Conservation (phyloP, 1,140 invertebrate species). For the Hydropsyche tenuis region DNA sequence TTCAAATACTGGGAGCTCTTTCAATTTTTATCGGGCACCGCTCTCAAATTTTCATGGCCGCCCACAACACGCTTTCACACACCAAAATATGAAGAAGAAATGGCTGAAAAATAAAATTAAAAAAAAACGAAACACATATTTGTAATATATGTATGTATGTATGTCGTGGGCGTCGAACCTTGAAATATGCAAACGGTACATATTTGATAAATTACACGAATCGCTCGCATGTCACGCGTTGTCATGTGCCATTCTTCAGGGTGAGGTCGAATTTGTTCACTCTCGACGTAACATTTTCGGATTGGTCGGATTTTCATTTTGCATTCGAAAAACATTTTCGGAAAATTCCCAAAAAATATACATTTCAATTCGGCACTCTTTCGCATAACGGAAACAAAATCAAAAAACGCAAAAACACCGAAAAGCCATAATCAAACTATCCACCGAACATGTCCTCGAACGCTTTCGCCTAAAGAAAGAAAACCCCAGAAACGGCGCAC, state of each 20-base stretch:
- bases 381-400: not conserved
- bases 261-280: no score
- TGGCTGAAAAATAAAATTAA: not conserved
- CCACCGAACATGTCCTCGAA: not conserved
- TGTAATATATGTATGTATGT: not conserved
- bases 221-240: constrained; percentile 1
- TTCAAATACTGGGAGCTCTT: not conserved
- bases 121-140: not conserved
- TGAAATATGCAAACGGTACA: constrained; percentile 21
- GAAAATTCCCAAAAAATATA: no score
- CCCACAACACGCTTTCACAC: not conserved
- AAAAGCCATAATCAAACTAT: not conserved
- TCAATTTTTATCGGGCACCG: not conserved
- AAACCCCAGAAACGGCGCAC: not conserved
- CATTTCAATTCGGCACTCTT: no score
- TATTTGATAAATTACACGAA: constrained; percentile 24
- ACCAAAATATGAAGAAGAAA: not conserved
- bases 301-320: no score
- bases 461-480: not conserved
- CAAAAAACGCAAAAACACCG: not conserved
- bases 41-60: not conserved
- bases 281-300: no score
- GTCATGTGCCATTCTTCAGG: not conserved
- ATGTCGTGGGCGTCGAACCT: constrained; percentile 2
- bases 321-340: no score